Base-by-base conservation (phyloP, 2,888 invertebrate species). In the Gryllus longicercus region DNA sequence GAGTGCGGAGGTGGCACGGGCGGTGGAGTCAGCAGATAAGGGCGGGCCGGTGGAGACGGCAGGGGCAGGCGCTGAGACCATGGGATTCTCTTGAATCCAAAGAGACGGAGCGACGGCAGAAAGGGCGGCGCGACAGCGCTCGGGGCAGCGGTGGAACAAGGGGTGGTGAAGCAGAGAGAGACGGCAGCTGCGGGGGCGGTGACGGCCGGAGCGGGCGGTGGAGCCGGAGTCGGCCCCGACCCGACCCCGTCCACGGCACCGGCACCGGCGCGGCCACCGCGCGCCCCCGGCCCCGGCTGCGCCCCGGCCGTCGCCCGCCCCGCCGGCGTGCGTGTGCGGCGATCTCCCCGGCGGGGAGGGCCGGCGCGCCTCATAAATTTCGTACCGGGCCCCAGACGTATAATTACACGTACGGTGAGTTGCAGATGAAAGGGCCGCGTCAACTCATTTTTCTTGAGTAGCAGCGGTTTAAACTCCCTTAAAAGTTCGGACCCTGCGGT, bases 371-470 rank as follows among this genome's bases (percentile, higher is more conserved):
- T 63, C 63, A 63, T 63, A 63, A 63, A 63, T 63, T 63, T 63
- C 63, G 63, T 63, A 63, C 63, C 63, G 18, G 63, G 18, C 63
- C 18, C 63, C 63, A 63, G 63, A 63, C 63, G 63, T 63, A 63
- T 63, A 63, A 63, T 63, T 63, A 63, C 63, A 63, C 63, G 63
- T 63, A 63, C 63, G 63, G 63, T 63, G 63, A 63, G 63, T 63
- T 63, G 63, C 63, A 63, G 63, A 63, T 63, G 63, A 63, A 63
- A 63, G 63, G 63, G 63, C 63, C 63, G 63, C 63, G 63, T 63
- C 63, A 63, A 63, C 63, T 63, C 63, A 63, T 63, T 63, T 63
- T 63, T 63, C 63, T 63, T 63, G 63, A 63, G 63, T 63, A 63
- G 63, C 63, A 63, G 16, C 63, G 63, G 63, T 63, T 63, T 16